Percentiles rank a stretch among this genome's conserved stretches.
Evolutionary conservation across 2,113 vertebrate species (phyloP).

Genomic region (Tachuris rubrigastra): DNA sequence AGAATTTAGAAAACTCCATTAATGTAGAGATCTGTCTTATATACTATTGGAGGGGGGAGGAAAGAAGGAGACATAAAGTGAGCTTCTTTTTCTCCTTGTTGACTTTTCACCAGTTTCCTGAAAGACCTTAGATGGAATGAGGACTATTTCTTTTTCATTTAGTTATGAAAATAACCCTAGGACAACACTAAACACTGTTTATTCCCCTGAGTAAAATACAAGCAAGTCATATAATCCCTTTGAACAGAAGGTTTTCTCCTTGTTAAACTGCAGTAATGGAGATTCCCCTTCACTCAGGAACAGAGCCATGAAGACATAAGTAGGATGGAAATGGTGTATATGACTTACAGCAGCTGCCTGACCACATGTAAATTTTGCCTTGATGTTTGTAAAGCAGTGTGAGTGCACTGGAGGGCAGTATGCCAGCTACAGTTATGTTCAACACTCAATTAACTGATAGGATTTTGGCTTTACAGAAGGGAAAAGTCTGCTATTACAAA

Average conservation of each 20-base stretch:
- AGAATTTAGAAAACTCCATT: conserved; percentile 15
- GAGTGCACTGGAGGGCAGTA: background rate
- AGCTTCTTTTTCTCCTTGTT: background rate
- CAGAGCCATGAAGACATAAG: background rate
- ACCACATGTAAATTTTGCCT: background rate
- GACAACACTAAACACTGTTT: background rate
- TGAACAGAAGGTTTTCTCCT: background rate
- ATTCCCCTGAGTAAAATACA: background rate
- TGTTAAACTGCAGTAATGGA: background rate
- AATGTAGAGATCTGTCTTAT: background rate
- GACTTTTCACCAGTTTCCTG: background rate
- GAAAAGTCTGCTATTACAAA: background rate
- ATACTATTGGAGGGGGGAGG: background rate
- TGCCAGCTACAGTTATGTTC: background rate
- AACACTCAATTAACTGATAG: background rate
- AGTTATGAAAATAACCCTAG: background rate
- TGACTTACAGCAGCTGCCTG: background rate
- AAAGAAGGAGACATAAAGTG: background rate
- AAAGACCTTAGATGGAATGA: background rate
- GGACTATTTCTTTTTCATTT: background rate
- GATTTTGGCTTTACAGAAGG: background rate
- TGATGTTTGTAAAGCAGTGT: background rate
- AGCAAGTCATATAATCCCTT: background rate
- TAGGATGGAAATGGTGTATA: background rate
- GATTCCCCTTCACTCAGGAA: background rate